Evolutionary conservation across 2,113 vertebrate species (phyloP).

Genomic region (Leptocoma aspasia): DNA sequence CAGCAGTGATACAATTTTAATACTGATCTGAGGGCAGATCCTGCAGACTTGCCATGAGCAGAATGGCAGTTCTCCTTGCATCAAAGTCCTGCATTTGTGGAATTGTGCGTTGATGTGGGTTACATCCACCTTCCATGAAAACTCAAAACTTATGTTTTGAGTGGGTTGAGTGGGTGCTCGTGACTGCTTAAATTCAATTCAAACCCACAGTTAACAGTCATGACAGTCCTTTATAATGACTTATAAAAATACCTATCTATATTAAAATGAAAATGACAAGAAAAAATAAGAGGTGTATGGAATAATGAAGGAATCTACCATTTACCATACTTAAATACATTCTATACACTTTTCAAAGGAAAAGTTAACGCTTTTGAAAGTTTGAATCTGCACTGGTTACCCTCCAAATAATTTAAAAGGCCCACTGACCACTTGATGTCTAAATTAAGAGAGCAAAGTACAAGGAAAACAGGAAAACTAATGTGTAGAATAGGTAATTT

Average conservation of each 20-base stretch:
- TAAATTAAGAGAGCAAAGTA: not conserved
- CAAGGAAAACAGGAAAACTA: not conserved
- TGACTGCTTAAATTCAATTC: not conserved
- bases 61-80: not conserved
- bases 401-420: not conserved
- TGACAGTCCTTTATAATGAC: not conserved
- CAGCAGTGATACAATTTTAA: not conserved
- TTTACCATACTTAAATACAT: not conserved
- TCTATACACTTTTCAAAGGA: not conserved
- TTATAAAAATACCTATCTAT: not conserved
- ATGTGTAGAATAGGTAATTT: not conserved
- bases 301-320: not conserved
- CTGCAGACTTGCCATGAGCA: not conserved
- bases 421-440: not conserved
- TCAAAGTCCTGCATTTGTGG: not conserved
- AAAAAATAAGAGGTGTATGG: not conserved
- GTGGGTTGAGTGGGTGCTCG: not conserved
- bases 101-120: not conserved
- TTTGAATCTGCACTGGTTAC: not conserved
- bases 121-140: not conserved
- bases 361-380: not conserved
- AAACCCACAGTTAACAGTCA: not conserved
- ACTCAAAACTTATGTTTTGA: not conserved
- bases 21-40: not conserved
- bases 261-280: not conserved